Evolutionary conservation across 1,140 invertebrate genomes (phyloP).

Genomic region (Aradophagus sp.): DNA sequence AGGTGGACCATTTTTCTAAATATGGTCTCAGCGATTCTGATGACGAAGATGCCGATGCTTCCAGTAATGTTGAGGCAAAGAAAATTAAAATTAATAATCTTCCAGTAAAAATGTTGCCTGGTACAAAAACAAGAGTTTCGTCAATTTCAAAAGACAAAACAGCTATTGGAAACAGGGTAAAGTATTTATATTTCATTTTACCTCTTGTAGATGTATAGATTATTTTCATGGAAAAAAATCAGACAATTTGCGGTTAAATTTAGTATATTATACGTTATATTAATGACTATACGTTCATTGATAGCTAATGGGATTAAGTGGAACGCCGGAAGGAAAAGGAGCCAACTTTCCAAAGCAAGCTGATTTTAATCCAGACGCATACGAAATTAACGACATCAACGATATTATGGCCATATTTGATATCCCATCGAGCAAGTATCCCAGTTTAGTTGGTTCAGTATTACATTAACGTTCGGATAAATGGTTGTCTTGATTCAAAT

Average conservation of each 20-base stretch:
- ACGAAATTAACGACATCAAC: slow-evolving; percentile 23
- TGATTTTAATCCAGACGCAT: slow-evolving; percentile 26
- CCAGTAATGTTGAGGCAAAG: slow-evolving; percentile 62
- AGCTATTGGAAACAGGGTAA: neutral
- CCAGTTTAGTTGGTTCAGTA: slow-evolving; percentile 7
- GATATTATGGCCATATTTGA: slow-evolving; percentile 38
- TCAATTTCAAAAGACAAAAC: neutral
- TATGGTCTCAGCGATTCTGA: slow-evolving; percentile 94
- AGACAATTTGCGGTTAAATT: too few species aligned
- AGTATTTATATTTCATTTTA: too few species aligned
- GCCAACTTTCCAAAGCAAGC: too few species aligned
- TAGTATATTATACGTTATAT: too few species aligned
- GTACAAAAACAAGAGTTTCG: neutral
- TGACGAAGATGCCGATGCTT: slow-evolving; percentile 82
- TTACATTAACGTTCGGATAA: too few species aligned
- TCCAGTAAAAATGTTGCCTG: neutral
- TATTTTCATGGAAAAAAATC: too few species aligned
- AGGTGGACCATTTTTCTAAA: slow-evolving; percentile 97
- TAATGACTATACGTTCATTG: too few species aligned
- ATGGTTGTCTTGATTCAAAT: too few species aligned
- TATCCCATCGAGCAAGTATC: slow-evolving; percentile 44
- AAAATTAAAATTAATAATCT: slow-evolving; percentile 61
- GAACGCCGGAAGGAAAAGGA: slow-evolving; percentile 18
- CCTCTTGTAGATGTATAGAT: too few species aligned
- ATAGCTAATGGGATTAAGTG: slow-evolving; percentile 28